phyloP scores from a whole-genome alignment of 2,113 vertebrate genomes.

The Cariama cristata region DNA sequence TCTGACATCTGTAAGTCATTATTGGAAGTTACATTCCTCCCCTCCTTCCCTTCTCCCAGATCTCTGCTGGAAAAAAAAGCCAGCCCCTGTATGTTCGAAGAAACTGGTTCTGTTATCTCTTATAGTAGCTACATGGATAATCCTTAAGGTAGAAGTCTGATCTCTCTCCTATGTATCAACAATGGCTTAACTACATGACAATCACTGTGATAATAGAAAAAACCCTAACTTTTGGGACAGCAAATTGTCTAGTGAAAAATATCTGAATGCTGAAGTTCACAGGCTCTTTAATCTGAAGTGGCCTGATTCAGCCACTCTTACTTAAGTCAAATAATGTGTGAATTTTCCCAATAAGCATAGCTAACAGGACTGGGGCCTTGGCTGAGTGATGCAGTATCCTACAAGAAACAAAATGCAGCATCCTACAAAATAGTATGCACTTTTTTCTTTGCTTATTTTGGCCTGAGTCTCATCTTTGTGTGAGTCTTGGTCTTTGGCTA shows the following conservation, averaged over 20 bases:
- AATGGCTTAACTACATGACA: background rate
- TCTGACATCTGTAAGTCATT: conserved; percentile 47
- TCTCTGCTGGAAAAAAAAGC: background rate
- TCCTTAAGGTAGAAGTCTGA: background rate
- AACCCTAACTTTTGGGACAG: background rate
- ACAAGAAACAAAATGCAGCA: background rate
- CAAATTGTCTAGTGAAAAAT: background rate
- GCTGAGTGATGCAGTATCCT: background rate
- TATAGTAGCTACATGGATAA: background rate
- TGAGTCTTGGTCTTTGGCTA: background rate
- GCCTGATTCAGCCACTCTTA: background rate
- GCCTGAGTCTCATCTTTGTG: background rate
- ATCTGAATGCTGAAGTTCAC: background rate
- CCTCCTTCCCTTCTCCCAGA: background rate
- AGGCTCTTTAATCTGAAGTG: background rate
- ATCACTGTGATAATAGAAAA: background rate
- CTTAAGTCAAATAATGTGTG: background rate
- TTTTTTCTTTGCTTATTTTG: conserved; percentile 8
- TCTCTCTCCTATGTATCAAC: background rate
- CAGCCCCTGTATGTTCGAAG: background rate
- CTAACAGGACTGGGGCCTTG: background rate
- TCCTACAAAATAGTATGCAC: background rate
- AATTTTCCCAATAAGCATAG: background rate
- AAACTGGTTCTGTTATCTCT: background rate
- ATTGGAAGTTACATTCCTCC: conserved; percentile 26